Evolutionary conservation across 92 coral and sea anemone species (phyloP), one percentile per base, ranked within the genome.

Genomic region (Zoanthus solanderi): DNA sequence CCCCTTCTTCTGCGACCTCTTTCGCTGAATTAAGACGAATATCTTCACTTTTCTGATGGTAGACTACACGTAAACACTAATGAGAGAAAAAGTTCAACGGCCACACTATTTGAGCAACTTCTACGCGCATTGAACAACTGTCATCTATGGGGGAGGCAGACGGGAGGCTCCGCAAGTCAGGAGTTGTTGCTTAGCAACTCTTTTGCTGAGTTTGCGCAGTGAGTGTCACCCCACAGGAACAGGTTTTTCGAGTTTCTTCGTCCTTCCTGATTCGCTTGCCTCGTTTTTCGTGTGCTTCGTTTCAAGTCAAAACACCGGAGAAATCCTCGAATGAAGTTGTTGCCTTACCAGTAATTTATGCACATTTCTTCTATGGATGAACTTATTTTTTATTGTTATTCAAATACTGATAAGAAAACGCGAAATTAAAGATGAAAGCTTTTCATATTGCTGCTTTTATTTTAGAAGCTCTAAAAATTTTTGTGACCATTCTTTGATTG

Each of bases 71-170:
- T 81, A 32, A 77, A 77, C 68, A 80, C 73, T 8, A 29, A 61
- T 0, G 53, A 57, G n/a, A 58, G 9, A 67, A 0, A 68, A 45
- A 66, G 12, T 66, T 11, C 85, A 81, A 81, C 85, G 85, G 85
- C 42, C 84, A 32, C 84, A 16, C 69, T 78, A 45, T 80, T 65
- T 47, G 85, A 81, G 46, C 63, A 12, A 81, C 56, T 45, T 32
- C 47, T 48, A 4, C 73, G 18, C 61, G 93, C 92, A 91, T 68
- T 87, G 63, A 87, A 92, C 92, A 84, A 15, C 15, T 31, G 44
- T 31, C 48, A 85, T 79, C 92, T 82, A 75, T 88, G 93, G 95
- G 98, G 98, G 90, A 91, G 54, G 61, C 78, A 84, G 76, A 58
- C 89, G 93, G 92, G 80, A 87, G 47, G 88, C 63, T 65, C 75